phyloP scores from a whole-genome alignment of 2,888 invertebrate species.

The Nowickia ferox region DNA sequence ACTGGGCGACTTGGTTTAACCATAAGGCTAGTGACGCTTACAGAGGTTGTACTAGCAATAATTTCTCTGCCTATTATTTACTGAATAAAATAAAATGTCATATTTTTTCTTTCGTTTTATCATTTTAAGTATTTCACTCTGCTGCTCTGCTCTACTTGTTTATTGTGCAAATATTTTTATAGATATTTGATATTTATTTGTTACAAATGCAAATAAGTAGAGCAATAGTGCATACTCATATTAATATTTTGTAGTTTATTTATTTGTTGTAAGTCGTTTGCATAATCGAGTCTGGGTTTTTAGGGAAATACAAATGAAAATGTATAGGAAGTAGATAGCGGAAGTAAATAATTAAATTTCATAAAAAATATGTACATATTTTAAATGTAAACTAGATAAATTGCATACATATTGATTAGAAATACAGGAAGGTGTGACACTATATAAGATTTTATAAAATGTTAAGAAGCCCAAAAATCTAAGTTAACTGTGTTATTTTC shows the following conservation, averaged over 20 bases:
- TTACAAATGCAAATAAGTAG: constrained; percentile 43
- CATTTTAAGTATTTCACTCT: background rate
- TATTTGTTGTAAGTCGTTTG: constrained; percentile 6
- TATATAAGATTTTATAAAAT: too few species aligned
- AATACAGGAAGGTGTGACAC: too few species aligned
- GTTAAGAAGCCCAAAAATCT: background rate
- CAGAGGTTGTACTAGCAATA: too few species aligned
- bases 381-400: background rate
- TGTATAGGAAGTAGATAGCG: constrained; percentile 44
- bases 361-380: background rate
- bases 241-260: constrained; percentile 34
- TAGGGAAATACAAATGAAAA: constrained; percentile 35
- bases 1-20: too few species aligned
- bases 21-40: too few species aligned
- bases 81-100: background rate
- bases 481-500: background rate
- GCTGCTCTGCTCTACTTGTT: constrained; percentile 20
- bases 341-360: constrained; percentile 55
- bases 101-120: constrained; percentile 1
- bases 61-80: too few species aligned
- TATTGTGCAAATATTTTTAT: constrained; percentile 39
- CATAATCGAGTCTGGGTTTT: constrained; percentile 42
- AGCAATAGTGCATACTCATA: background rate
- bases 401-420: too few species aligned
- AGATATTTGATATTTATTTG: constrained; percentile 50